Evolutionary conservation across 64 coral and sea anemone genomes (phyloP), one percentile per base, ranked within the genome.

Genomic region (Cladopsammia gracilis): DNA sequence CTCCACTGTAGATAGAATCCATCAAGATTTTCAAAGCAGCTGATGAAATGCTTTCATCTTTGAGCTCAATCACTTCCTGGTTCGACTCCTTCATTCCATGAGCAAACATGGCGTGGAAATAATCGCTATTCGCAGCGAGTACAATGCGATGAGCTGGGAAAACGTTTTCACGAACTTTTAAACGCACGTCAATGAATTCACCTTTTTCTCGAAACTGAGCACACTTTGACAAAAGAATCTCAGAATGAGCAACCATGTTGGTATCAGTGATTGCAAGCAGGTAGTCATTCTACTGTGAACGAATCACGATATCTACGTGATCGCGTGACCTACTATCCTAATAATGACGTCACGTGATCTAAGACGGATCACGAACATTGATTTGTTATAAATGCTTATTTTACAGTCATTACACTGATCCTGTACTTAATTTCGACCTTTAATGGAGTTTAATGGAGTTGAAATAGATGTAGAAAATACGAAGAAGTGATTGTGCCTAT

Each of bases 91-190:
- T 75, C 72, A 75, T 75, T 75, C 72, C 86, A 18, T 50, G 47
- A 49, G 72, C 92, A 18, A 96, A 96, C 94, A 96, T 96, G 2
- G 94, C 94, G 42, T 73, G 82, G 77, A 96, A 96, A 96, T 96
- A 96, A 87, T 89, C 80, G 44, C 89, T 92, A 66, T 86, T 82
- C 23, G 94, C 94, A 61, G 94, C 89, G 14, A 96, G 89, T 81
- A 96, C 83, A 45, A 83, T 83, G 6, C 89, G 89, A 82, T 96
- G 94, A 79, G 58, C 89, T 46, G 81, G 61, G 57, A 96, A 88
- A 70, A 46, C 9, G 1, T 96, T 83, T 7, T 92, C 60, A 34
- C 83, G 85, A 79, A 92, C 94, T 83, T 92, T 96, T 46, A 96
- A 76, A 87, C 51, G 25, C 3, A 96, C 89, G 88, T 96, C 94